Percentiles rank a stretch among this genome's conserved stretches.
Conservation (phyloP, 37 sponge, comb jelly and placozoan species). For the Chondrosia reniformis region DNA sequence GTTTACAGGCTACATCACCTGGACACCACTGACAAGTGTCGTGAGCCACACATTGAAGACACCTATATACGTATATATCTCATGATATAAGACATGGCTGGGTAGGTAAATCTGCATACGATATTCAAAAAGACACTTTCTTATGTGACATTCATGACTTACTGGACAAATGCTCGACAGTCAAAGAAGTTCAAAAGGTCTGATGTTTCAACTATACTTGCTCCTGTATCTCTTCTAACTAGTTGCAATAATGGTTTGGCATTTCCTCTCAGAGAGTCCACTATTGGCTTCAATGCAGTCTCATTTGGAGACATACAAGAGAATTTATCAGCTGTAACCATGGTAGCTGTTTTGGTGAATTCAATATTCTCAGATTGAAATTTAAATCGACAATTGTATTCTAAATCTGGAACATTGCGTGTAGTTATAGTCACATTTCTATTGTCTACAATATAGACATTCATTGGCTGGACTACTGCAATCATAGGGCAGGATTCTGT, state of each 20-base stretch:
- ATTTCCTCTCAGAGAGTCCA: background rate
- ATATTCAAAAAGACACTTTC: background rate
- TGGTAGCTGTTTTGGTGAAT: background rate
- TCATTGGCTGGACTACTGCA: background rate
- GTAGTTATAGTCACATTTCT: background rate
- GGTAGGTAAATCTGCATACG: too few species aligned
- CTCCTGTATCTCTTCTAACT: too few species aligned
- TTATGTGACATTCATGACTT: background rate
- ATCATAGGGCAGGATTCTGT: background rate
- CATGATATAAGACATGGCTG: background rate
- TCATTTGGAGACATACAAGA: background rate
- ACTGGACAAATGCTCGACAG: conserved; percentile 1
- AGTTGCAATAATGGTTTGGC: too few species aligned
- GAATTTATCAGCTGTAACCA: background rate
- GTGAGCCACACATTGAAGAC: conserved; percentile 3
- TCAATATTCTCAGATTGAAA: background rate
- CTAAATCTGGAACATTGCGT: too few species aligned
- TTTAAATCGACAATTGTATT: background rate
- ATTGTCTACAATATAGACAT: background rate
- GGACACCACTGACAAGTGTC: conserved; percentile 15
- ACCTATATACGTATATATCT: background rate
- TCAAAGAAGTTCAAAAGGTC: background rate
- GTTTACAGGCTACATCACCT: background rate
- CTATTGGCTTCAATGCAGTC: background rate
- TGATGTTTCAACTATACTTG: too few species aligned